Percentiles rank a stretch among this genome's conserved stretches.
These are phyloP conservation scores for Achatina immaculata DNA, from an alignment of 1,140 invertebrate species.

Conservation along the genomic window DNA sequence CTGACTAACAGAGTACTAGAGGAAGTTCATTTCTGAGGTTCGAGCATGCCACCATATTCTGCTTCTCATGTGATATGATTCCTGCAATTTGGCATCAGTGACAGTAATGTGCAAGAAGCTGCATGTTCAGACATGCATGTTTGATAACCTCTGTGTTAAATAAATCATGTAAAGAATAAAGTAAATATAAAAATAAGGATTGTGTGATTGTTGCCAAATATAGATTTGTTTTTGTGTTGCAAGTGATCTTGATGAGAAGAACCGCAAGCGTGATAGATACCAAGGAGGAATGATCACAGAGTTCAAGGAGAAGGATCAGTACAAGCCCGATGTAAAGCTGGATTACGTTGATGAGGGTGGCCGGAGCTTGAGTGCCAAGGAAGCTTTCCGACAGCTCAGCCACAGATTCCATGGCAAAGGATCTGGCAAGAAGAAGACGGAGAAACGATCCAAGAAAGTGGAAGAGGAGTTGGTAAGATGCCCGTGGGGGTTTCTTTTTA, in stretches of 20 bases:
- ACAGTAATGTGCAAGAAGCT: too few species aligned
- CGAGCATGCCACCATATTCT: too few species aligned
- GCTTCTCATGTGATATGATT: too few species aligned
- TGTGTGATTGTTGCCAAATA: too few species aligned
- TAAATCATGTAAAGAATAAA: too few species aligned
- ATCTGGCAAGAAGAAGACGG: conserved; percentile 97
- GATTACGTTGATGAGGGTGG: conserved; percentile 98
- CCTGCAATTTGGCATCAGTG: too few species aligned
- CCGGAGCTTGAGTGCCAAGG: conserved; percentile 89
- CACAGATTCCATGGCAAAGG: conserved; percentile 99
- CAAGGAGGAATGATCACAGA: conserved; percentile 82
- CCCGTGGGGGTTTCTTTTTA: not conserved
- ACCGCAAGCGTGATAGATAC: conserved; percentile 82
- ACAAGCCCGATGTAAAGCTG: conserved; percentile 95
- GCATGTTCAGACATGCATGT: too few species aligned
- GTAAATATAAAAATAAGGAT: too few species aligned
- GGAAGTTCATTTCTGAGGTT: too few species aligned
- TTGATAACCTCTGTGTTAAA: too few species aligned
- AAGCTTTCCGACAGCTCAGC: conserved; percentile 90
- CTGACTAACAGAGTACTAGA: too few species aligned
- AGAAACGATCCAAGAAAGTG: conserved; percentile 95
- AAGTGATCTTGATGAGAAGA: conserved; percentile 87
- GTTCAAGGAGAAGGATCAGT: conserved; percentile 93
- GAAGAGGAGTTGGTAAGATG: conserved; percentile 87
- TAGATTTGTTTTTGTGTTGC: conserved; percentile 1